These are phyloP conservation scores for Eledona agricola DNA, from an alignment of 2,888 invertebrate species.

Conservation along the genomic window DNA sequence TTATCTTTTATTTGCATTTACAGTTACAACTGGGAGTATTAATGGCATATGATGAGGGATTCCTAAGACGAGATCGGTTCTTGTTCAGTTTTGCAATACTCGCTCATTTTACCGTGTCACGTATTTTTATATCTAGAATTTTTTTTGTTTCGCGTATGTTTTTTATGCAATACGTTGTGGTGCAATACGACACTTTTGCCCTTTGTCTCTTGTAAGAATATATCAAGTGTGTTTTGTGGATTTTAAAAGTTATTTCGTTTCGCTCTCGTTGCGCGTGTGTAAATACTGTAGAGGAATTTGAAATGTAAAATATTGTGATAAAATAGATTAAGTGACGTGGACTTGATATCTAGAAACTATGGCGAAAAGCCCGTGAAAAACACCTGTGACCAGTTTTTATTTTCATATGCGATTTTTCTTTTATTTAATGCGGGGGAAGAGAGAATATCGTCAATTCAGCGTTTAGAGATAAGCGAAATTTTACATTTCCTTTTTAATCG, in stretches of 20 bases:
- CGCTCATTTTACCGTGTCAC: constrained; percentile 8
- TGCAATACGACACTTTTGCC: constrained; percentile 32
- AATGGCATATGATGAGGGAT: constrained; percentile 31
- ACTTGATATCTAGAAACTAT: constrained; percentile 25
- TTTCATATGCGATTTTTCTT: constrained; percentile 5
- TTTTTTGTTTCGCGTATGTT: constrained; percentile 15
- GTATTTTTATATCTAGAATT: no score
- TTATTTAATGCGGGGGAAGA: constrained; percentile 12
- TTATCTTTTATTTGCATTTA: constrained; percentile 33
- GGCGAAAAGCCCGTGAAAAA: constrained; percentile 15
- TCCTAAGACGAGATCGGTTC: constrained; percentile 10
- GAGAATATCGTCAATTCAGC: constrained; percentile 16
- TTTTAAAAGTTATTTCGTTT: constrained; percentile 12
- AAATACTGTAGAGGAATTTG: constrained; percentile 32
- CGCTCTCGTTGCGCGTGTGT: constrained; percentile 25
- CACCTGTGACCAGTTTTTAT: constrained; percentile 17
- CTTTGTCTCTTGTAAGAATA: constrained; percentile 14
- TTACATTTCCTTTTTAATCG: constrained; percentile 13
- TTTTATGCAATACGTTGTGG: constrained; percentile 37
- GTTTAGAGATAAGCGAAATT: constrained; percentile 16
- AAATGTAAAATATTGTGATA: constrained; percentile 44
- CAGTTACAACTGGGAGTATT: constrained; percentile 37
- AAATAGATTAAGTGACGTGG: constrained; percentile 45
- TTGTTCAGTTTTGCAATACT: constrained; percentile 22
- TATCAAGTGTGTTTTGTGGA: constrained; percentile 32